Percentiles rank a stretch among this genome's conserved stretches.
These are phyloP conservation scores for Cheilosia variabilis DNA, from an alignment of 2,888 invertebrate genomes.

Conservation along the genomic window DNA sequence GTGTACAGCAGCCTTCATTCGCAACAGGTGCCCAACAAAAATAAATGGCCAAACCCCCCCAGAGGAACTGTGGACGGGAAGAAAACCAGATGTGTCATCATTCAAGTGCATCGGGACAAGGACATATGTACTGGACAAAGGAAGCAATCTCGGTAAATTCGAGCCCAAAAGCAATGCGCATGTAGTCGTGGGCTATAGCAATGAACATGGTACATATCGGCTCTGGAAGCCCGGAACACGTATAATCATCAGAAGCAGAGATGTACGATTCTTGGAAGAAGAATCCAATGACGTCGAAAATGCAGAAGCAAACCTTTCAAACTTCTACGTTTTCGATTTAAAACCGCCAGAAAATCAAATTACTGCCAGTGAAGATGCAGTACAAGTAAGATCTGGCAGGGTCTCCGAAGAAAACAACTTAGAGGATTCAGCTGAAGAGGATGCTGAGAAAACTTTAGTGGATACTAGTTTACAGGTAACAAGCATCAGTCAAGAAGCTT, in stretches of 20 bases:
- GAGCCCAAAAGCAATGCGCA: constrained; percentile 6
- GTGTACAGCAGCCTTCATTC: constrained; percentile 25
- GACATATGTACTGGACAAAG: constrained; percentile 21
- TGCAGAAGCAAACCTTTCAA: background rate
- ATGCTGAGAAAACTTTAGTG: background rate
- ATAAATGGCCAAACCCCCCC: constrained; percentile 6
- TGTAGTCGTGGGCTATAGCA: constrained; percentile 13
- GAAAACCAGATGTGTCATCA: constrained; percentile 29
- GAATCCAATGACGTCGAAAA: background rate
- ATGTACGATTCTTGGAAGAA: too few relatives aligned
- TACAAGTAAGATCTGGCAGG: background rate
- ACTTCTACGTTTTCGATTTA: constrained; percentile 10
- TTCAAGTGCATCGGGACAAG: constrained; percentile 14
- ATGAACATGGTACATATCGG: constrained; percentile 34
- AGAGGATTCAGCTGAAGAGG: background rate
- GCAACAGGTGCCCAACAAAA: constrained; percentile 32
- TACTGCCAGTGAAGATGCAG: too few relatives aligned
- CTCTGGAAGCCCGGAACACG: constrained; percentile 29
- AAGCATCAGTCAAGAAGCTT: background rate
- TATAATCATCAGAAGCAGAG: constrained; percentile 2
- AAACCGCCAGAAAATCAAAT: background rate
- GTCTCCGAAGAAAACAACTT: background rate
- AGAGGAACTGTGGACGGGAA: constrained; percentile 49
- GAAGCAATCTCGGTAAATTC: background rate
- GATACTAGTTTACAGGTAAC: background rate